Percentiles rank a stretch among this genome's conserved stretches.
These are phyloP conservation scores for Patiria miniata DNA, from an alignment of 35 echinoderm and acorn worm genomes.

Conservation along the genomic window DNA sequence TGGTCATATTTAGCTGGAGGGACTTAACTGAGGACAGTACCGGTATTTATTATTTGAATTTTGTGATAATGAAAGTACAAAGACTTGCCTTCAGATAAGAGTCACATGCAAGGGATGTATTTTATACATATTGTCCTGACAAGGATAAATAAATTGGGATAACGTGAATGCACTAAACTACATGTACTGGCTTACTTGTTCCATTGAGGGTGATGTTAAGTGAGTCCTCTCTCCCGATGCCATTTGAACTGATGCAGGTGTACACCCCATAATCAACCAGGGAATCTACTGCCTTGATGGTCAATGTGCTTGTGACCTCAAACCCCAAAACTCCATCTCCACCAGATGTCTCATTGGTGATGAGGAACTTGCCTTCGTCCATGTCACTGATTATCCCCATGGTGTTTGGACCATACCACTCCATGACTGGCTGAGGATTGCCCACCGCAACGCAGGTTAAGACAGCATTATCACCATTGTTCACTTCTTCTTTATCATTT, in stretches of 20 bases:
- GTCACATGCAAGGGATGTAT: no score
- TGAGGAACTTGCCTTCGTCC: background rate
- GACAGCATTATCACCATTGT: background rate
- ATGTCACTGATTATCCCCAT: background rate
- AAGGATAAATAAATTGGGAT: no score
- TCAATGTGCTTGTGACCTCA: background rate
- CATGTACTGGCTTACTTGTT: conserved; percentile 13
- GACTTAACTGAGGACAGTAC: no score
- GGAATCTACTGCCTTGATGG: background rate
- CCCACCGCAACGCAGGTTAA: background rate
- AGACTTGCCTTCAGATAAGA: no score
- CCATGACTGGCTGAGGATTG: background rate
- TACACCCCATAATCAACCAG: background rate
- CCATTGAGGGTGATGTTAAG: background rate
- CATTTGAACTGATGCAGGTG: background rate
- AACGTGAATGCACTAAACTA: no score
- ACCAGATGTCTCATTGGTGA: background rate
- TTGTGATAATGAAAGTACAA: no score
- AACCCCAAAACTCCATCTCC: background rate
- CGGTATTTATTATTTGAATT: no score
- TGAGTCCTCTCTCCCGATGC: background rate
- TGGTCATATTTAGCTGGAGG: no score
- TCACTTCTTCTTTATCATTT: background rate
- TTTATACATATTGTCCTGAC: no score
- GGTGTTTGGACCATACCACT: background rate